A percentile compares a stretch with the other conserved stretches of the same genome.
Conservation (phyloP, 1,140 invertebrate genomes). For the Heliconius himera region DNA sequence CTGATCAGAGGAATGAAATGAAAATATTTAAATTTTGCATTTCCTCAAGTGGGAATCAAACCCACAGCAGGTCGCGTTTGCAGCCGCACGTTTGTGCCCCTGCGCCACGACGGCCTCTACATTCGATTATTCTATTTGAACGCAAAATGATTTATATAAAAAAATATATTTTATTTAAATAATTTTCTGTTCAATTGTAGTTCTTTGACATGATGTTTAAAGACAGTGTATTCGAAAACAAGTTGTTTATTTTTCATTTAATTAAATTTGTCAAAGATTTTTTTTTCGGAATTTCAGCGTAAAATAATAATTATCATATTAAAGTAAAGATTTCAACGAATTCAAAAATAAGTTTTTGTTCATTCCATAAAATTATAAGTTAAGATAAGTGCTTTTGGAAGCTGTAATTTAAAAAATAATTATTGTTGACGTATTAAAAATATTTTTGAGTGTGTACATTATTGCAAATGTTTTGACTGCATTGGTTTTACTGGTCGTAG, state of each 20-base stretch:
- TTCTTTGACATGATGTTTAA: neutral
- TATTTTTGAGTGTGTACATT: neutral
- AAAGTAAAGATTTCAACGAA: neutral
- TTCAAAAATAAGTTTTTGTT: neutral
- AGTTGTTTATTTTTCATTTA: neutral
- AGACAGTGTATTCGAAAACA: neutral
- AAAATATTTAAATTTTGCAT: too few species aligned
- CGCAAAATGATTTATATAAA: too few species aligned
- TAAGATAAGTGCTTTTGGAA: conserved; percentile 2
- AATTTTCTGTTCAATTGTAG: neutral
- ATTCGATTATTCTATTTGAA: too few species aligned
- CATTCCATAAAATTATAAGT: conserved; percentile 5
- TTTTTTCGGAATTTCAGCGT: neutral
- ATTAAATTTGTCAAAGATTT: neutral
- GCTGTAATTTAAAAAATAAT: conserved; percentile 2
- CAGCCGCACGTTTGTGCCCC: too few species aligned
- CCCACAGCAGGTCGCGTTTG: too few species aligned
- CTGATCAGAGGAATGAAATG: too few species aligned
- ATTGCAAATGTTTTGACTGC: neutral
- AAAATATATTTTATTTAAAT: too few species aligned
- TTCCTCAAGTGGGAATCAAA: too few species aligned
- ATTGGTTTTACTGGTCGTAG: too few species aligned
- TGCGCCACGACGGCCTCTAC: too few species aligned
- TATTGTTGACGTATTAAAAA: neutral
- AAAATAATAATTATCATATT: conserved; percentile 1